Conservation (phyloP, 1,140 invertebrate genomes). For the Daktulosphaira vitifoliae region DNA sequence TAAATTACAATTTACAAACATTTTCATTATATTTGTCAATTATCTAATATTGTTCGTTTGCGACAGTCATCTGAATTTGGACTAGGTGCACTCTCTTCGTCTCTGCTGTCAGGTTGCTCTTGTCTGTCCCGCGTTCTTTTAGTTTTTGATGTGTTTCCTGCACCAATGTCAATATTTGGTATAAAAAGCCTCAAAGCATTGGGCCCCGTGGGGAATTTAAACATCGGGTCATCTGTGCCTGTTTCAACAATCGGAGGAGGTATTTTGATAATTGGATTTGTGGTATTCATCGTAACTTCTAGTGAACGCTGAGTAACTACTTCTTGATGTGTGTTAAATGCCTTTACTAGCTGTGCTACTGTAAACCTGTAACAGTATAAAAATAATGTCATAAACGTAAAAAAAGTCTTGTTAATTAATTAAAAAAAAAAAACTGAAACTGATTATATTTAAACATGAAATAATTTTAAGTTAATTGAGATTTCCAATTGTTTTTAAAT, state of each 20-base stretch:
- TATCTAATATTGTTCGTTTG: slow-evolving; percentile 6
- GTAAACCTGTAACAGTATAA: slow-evolving; percentile 43
- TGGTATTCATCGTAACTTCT: slow-evolving; percentile 45
- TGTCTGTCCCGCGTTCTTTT: not conserved
- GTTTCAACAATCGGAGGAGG: slow-evolving; percentile 43
- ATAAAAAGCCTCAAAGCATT: slow-evolving; percentile 49
- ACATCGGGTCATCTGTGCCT: slow-evolving; percentile 7
- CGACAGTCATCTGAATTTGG: slow-evolving; percentile 12
- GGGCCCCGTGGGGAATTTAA: slow-evolving; percentile 47
- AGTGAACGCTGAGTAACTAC: slow-evolving; percentile 47
- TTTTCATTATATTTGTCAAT: not conserved
- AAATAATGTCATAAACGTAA: too few relatives aligned
- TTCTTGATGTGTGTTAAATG: slow-evolving; percentile 50
- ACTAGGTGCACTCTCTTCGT: not conserved
- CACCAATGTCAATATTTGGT: slow-evolving; percentile 46
- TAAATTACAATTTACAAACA: too few relatives aligned
- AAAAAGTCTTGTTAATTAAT: too few relatives aligned
- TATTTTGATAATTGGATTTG: too few relatives aligned
- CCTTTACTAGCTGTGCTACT: slow-evolving; percentile 48
- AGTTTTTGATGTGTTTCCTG: not conserved
- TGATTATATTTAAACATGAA: too few relatives aligned
- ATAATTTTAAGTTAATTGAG: too few relatives aligned
- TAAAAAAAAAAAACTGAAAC: too few relatives aligned
- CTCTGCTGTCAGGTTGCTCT: not conserved
- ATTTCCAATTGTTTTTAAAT: too few relatives aligned